Percentiles rank a stretch among this genome's conserved stretches.
Conservation (phyloP, 1,140 invertebrate species). For the Macrocentrus cingulum region DNA sequence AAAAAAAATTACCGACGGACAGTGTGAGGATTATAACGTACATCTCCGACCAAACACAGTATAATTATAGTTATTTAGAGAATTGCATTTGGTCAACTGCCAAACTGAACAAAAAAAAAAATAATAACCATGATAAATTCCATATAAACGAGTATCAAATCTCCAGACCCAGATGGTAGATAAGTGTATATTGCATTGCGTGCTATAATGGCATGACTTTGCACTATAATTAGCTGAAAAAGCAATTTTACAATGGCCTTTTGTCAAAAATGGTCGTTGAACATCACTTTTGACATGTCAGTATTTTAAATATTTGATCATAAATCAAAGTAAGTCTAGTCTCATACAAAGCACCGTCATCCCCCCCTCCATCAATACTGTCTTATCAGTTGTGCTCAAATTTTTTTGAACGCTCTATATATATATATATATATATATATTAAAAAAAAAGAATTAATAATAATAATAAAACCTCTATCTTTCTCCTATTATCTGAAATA, state of each 20-base stretch:
- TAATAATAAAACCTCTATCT: too few relatives aligned
- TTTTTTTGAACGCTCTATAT: constrained; percentile 16
- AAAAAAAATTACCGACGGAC: constrained; percentile 6
- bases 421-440: not conserved
- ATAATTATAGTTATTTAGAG: constrained; percentile 47
- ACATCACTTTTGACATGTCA: constrained; percentile 50
- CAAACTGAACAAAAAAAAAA: constrained; percentile 29
- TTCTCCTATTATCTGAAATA: too few relatives aligned
- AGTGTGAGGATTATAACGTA: constrained; percentile 31
- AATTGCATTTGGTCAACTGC: constrained; percentile 55
- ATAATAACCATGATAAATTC: constrained; percentile 9
- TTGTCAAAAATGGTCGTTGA: constrained; percentile 43
- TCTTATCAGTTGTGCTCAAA: constrained; percentile 30
- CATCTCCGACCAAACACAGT: constrained; percentile 47
- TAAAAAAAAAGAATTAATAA: too few relatives aligned
- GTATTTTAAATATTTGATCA: constrained; percentile 55
- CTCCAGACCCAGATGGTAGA: constrained; percentile 12
- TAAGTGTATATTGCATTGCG: constrained; percentile 17
- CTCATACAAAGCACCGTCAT: constrained; percentile 45
- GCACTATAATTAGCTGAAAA: constrained; percentile 17
- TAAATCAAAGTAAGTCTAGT: constrained; percentile 58
- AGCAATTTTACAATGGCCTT: constrained; percentile 44
- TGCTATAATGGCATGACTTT: constrained; percentile 2
- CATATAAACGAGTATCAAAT: constrained; percentile 23
- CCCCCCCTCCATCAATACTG: constrained; percentile 13